These are phyloP conservation scores for Vanessa atalanta DNA, from an alignment of 1,140 invertebrate species.

Conservation along the genomic window DNA sequence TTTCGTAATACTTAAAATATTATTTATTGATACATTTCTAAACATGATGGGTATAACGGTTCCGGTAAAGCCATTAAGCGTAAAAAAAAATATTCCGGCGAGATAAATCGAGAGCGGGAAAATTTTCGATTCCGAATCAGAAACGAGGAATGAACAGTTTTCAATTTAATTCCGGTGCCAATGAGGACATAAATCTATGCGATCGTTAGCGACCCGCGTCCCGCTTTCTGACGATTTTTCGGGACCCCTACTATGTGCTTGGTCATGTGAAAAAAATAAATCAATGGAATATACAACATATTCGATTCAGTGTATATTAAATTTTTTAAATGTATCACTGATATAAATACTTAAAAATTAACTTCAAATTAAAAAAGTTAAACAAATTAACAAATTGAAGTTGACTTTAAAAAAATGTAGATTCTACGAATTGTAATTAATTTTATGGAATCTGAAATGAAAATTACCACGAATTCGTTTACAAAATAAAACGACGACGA, in stretches of 20 bases:
- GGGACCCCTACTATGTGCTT: slow-evolving; percentile 21
- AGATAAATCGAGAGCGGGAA: neutral
- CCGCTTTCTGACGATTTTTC: slow-evolving; percentile 26
- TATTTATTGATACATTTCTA: too few species aligned
- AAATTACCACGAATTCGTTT: too few species aligned
- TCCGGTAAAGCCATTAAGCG: slow-evolving; percentile 1
- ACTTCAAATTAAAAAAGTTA: too few species aligned
- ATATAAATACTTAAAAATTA: too few species aligned
- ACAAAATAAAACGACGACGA: too few species aligned
- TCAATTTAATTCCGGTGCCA: slow-evolving; percentile 29
- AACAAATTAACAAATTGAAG: too few species aligned
- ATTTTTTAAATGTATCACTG: too few species aligned
- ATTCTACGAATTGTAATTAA: too few species aligned
- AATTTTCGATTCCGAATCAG: neutral
- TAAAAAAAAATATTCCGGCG: neutral
- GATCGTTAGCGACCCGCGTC: slow-evolving; percentile 34
- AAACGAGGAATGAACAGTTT: slow-evolving; percentile 23
- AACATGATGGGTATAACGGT: neutral
- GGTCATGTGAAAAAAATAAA: neutral
- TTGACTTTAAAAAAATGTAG: too few species aligned
- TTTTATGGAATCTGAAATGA: too few species aligned
- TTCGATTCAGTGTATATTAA: too few species aligned
- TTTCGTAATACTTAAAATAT: too few species aligned
- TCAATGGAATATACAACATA: neutral
- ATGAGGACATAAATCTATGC: slow-evolving; percentile 36